These are phyloP conservation scores for Penelope pileata DNA, from an alignment of 2,113 vertebrate genomes.

Conservation along the genomic window DNA sequence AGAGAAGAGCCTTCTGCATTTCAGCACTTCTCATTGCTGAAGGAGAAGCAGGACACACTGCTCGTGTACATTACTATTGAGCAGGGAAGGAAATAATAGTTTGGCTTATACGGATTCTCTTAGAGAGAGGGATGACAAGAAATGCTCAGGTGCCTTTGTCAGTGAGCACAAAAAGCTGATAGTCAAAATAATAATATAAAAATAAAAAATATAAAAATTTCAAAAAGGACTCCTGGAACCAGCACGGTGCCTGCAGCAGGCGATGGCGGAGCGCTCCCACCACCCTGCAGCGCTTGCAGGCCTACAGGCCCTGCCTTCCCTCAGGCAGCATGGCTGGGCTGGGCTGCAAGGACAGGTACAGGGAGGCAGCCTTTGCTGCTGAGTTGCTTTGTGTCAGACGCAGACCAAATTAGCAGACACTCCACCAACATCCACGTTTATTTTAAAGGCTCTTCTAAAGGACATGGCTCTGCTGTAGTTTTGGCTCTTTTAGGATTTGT, in stretches of 20 bases:
- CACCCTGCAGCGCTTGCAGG: too few species aligned
- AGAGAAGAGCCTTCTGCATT: not conserved
- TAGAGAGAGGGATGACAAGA: not conserved
- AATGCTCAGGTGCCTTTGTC: not conserved
- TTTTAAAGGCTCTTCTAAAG: not conserved
- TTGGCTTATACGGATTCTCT: not conserved
- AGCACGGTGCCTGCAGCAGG: not conserved
- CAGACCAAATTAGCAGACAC: accelerated
- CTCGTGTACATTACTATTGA: not conserved
- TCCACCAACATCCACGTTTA: not conserved
- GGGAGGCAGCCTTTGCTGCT: not conserved
- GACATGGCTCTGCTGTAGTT: not conserved
- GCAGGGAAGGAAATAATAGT: not conserved
- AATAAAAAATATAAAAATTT: not conserved
- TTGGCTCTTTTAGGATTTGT: not conserved
- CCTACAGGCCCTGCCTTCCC: not conserved
- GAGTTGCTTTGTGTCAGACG: not conserved
- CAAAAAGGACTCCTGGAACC: not conserved
- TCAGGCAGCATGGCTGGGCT: not conserved
- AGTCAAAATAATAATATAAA: not conserved
- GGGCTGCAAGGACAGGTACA: not conserved
- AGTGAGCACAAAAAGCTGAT: not conserved
- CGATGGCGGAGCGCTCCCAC: not conserved
- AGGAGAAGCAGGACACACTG: not conserved
- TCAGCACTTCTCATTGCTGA: not conserved